Percentiles rank a stretch among this genome's conserved stretches.
These are phyloP conservation scores for Cyclina sinensis DNA, from an alignment of 1,140 invertebrate species.

Conservation along the genomic window DNA sequence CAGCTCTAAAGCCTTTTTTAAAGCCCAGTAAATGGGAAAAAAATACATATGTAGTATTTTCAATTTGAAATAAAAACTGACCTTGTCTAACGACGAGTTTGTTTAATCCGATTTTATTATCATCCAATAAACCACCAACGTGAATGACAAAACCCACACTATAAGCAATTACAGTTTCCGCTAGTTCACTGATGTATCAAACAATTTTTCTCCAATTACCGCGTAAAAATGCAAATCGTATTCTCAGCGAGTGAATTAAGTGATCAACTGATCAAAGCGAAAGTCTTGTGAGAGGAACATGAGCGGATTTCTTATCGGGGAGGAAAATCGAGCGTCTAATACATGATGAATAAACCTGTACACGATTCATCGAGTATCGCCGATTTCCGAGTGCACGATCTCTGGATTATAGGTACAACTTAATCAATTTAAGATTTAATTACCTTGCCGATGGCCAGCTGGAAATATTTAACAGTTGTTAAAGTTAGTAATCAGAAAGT, in stretches of 20 bases:
- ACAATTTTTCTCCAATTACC: neutral
- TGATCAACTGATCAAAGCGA: constrained; percentile 17
- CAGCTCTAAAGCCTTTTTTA: no score
- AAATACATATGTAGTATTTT: no score
- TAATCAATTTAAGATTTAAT: constrained; percentile 10
- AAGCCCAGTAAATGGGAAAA: no score
- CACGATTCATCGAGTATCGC: neutral
- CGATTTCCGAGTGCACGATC: neutral
- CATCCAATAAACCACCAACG: neutral
- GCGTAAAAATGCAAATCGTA: neutral
- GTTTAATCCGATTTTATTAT: no score
- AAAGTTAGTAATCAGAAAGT: no score
- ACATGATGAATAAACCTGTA: no score
- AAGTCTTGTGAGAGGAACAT: neutral
- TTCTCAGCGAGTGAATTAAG: constrained; percentile 6
- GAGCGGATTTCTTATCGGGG: neutral
- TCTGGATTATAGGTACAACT: neutral
- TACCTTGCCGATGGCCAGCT: neutral
- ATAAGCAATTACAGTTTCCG: neutral
- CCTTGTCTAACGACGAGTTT: no score
- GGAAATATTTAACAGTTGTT: no score
- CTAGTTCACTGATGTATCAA: neutral
- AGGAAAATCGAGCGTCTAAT: constrained; percentile 1
- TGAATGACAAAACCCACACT: neutral
- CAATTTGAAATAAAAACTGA: no score